These are phyloP conservation scores for Mesorhabditis sp. DNA, from an alignment of 2,888 invertebrate genomes.

Conservation along the genomic window DNA sequence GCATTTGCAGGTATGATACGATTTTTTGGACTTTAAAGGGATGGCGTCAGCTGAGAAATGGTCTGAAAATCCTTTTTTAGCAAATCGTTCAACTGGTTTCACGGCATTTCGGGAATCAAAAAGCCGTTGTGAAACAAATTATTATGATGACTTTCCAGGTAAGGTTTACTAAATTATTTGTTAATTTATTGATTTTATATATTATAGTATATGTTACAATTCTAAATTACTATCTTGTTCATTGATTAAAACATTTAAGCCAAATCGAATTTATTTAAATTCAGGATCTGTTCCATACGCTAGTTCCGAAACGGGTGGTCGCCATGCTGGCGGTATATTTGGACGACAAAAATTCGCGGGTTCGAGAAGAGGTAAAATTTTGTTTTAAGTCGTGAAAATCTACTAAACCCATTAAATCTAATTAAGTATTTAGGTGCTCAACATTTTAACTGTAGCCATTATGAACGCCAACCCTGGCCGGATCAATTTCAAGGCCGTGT, in stretches of 20 bases:
- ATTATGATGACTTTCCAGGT: slow-evolving; percentile 63
- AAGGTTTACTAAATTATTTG: too few species aligned
- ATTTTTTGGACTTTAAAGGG: background rate
- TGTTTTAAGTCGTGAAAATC: background rate
- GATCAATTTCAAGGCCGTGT: slow-evolving; percentile 65
- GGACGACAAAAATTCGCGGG: slow-evolving; percentile 63
- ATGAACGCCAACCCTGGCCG: slow-evolving; percentile 77
- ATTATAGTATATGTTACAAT: slow-evolving; percentile 61
- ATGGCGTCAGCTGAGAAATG: background rate
- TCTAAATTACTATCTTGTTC: background rate
- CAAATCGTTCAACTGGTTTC: slow-evolving; percentile 61
- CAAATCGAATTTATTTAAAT: background rate
- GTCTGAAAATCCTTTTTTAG: slow-evolving; percentile 14
- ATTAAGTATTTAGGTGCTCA: slow-evolving; percentile 63
- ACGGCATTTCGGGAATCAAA: slow-evolving; percentile 63
- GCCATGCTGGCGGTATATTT: slow-evolving; percentile 64
- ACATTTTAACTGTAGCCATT: slow-evolving; percentile 74
- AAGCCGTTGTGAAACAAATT: slow-evolving; percentile 61
- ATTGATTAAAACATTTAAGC: background rate
- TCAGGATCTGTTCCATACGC: slow-evolving; percentile 15
- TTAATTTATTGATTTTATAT: too few species aligned
- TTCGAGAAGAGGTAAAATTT: slow-evolving; percentile 67
- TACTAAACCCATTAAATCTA: background rate
- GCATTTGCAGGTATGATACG: slow-evolving; percentile 25
- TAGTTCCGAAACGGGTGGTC: slow-evolving; percentile 64